Conservation (phyloP, 2,113 vertebrate species). For the Brachypteracias leptosomus region DNA sequence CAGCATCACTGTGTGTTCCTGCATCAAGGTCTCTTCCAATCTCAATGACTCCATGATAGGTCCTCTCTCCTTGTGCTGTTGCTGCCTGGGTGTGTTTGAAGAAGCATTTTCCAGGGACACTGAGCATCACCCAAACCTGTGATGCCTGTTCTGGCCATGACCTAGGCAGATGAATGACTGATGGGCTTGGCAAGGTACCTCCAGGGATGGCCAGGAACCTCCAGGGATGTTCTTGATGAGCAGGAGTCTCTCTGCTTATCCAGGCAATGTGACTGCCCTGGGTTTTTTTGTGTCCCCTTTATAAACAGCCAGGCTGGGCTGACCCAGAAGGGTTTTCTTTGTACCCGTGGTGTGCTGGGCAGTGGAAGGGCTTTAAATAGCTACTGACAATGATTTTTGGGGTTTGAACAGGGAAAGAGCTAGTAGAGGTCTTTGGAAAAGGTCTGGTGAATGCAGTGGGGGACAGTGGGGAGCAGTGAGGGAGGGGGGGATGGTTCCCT, state of each 20-base stretch:
- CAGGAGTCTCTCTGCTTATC: not conserved
- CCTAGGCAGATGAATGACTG: not conserved
- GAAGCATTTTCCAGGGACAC: not conserved
- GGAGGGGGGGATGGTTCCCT: not conserved
- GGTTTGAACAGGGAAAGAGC: constrained; percentile 42
- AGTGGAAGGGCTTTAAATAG: constrained; percentile 43
- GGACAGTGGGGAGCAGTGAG: not conserved
- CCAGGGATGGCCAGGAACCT: not conserved
- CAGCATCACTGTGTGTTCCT: not conserved
- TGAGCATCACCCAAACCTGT: not conserved
- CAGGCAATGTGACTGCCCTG: not conserved
- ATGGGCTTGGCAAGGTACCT: too few relatives aligned
- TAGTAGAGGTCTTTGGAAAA: constrained; percentile 16
- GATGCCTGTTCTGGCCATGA: not conserved
- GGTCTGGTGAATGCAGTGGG: not conserved
- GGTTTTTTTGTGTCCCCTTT: not conserved
- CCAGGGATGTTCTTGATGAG: not conserved
- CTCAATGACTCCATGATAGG: too few relatives aligned
- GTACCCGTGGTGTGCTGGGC: not conserved
- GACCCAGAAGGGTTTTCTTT: constrained; percentile 55
- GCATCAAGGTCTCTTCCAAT: too few relatives aligned
- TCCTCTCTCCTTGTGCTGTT: not conserved
- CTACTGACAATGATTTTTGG: constrained; percentile 2
- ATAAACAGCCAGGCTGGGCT: constrained; percentile 6
- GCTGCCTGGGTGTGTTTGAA: not conserved